Evolutionary conservation across 2,113 vertebrate genomes (phyloP), one percentile per base, ranked within the genome.

Genomic region (Aegotheles bennettii): DNA sequence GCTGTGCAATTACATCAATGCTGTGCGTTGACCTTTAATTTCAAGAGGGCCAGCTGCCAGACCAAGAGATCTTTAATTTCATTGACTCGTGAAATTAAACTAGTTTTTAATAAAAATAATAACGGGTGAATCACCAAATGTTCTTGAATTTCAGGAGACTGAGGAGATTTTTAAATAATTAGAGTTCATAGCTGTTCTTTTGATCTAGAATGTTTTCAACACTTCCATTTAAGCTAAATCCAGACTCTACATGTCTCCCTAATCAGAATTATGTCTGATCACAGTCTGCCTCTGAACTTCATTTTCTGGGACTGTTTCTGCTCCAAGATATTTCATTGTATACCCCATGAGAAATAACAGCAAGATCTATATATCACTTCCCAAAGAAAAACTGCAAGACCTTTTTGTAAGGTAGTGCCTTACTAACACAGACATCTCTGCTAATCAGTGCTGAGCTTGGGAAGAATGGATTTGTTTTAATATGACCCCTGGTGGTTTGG

Each of bases 51-150:
- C 85, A 95, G 87, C 64, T 94, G 93, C 53, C 42, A 53, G 74
- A 59, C 84, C 48, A 54, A 53, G 28, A 82, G 80, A 68, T 81
- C 73, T 90, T 90, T 71, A 89, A 81, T 94, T 94, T 93, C 73
- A 93, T 71, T 82, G 76, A 84, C 80, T 93, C 69, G 82, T 95
- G 93, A 83, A 61, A 90, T 87, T 86, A 86, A 93, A 94, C 21
- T 86, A 7, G 71, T 94, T 96, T 91, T 93, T 64, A 93, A 81
- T 51, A 92, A 84, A 94, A 94, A 92, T 68, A 74, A 87, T 78
- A 15, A n/a, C 42, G 71, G 17, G 64, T 84, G 83, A 90, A 90
- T 94, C 47, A 64, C 90, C 73, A 68, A 86, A 93, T 92, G 73
- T n/a, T 96, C 89, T 90, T 83, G 33, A 61, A 83, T 84, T 89